A percentile compares a stretch with the other conserved stretches of the same genome.
phyloP scores from a whole-genome alignment of 2,113 vertebrate genomes.

The Myodes glareolus region DNA sequence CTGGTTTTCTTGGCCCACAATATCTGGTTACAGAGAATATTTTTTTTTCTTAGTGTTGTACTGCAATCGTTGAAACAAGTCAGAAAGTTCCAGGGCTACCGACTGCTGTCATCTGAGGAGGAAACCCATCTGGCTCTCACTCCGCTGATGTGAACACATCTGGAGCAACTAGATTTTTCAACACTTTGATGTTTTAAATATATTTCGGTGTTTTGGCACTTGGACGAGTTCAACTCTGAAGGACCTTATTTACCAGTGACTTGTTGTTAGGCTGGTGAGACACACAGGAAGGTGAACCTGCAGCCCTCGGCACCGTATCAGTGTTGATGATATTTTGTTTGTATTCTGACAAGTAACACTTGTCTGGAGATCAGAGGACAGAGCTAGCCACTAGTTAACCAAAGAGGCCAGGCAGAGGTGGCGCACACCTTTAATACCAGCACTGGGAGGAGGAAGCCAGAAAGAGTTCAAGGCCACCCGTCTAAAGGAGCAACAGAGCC shows the following conservation, averaged over 20 bases:
- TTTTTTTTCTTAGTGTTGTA: background rate
- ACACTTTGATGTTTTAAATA: background rate
- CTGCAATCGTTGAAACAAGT: background rate
- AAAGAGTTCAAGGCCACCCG: too few species aligned
- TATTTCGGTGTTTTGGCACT: slow-evolving; percentile 35
- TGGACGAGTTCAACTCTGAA: background rate
- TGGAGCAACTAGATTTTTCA: slow-evolving; percentile 29
- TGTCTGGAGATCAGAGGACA: too few species aligned
- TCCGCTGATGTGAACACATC: slow-evolving; percentile 35
- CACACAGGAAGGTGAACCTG: background rate
- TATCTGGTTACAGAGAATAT: background rate
- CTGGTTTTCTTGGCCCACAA: slow-evolving; percentile 53
- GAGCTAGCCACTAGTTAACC: too few species aligned
- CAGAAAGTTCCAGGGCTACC: slow-evolving; percentile 31
- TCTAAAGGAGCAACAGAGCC: too few species aligned
- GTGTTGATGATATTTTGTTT: too few species aligned
- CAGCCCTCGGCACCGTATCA: background rate
- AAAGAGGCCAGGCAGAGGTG: too few species aligned
- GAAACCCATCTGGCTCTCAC: slow-evolving; percentile 35
- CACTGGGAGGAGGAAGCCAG: too few species aligned
- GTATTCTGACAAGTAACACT: too few species aligned
- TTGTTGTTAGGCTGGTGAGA: background rate
- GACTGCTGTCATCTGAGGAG: slow-evolving; percentile 41
- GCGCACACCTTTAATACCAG: too few species aligned
- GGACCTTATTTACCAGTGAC: background rate